Conservation (phyloP, 2,888 invertebrate species). For the Uropetala carovei region DNA sequence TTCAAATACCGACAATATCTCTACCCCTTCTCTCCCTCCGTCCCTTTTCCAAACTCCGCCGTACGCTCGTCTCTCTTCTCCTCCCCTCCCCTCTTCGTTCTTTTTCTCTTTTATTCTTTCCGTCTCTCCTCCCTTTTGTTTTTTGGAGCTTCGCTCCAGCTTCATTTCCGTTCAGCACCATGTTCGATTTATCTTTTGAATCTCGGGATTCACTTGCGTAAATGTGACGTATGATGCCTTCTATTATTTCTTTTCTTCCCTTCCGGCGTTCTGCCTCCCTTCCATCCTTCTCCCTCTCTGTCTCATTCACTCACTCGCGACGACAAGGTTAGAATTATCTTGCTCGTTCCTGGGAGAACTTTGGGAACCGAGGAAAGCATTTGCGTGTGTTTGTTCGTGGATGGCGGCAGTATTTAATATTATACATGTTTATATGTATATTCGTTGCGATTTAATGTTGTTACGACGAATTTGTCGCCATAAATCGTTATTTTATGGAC, state of each 20-base stretch:
- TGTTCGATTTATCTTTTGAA: constrained; percentile 18
- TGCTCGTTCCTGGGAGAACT: background rate
- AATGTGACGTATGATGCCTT: background rate
- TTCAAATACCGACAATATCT: background rate
- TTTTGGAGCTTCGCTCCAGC: background rate
- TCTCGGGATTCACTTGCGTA: constrained; percentile 15
- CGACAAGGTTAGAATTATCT: background rate
- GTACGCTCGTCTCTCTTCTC: background rate
- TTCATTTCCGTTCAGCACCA: constrained; percentile 17
- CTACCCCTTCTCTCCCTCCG: background rate
- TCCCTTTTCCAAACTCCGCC: background rate
- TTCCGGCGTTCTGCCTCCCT: background rate
- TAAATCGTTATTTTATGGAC: too few relatives aligned
- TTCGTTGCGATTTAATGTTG: too few relatives aligned
- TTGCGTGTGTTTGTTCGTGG: background rate
- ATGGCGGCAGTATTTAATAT: background rate
- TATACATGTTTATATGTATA: too few relatives aligned
- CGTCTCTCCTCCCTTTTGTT: background rate
- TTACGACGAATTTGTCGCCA: too few relatives aligned
- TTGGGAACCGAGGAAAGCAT: background rate
- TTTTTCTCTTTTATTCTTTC: background rate
- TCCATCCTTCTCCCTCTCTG: background rate
- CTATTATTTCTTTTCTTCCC: background rate
- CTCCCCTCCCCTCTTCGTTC: background rate
- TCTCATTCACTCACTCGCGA: background rate